A percentile compares a stretch with the other conserved stretches of the same genome.
These are phyloP conservation scores for Labroides dimidiatus DNA, from an alignment of 2,797 vertebrate genomes.

Conservation along the genomic window DNA sequence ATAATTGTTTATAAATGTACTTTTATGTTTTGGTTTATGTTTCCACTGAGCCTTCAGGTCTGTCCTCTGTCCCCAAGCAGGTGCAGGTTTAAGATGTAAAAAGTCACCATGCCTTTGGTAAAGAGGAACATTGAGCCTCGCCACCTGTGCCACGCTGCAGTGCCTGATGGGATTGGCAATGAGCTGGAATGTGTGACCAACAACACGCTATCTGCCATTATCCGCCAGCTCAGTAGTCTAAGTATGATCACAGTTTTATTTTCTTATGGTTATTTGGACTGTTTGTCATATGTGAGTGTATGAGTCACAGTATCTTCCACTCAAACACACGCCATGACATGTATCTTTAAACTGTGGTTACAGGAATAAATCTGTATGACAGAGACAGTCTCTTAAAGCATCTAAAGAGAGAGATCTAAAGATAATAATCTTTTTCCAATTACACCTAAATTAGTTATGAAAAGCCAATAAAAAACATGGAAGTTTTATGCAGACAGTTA, in stretches of 20 bases:
- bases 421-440: too few relatives aligned
- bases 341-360: background rate
- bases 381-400: background rate
- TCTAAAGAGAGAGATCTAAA: background rate
- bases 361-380: background rate
- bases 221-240: slow-evolving; percentile 92
- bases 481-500: too few relatives aligned
- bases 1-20: slow-evolving; percentile 4
- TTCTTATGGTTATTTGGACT: background rate
- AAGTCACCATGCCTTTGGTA: slow-evolving; percentile 87
- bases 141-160: slow-evolving; percentile 86
- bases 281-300: background rate
- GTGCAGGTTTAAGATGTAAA: slow-evolving; percentile 52
- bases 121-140: slow-evolving; percentile 91
- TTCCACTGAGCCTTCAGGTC: slow-evolving; percentile 9
- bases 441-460: too few relatives aligned
- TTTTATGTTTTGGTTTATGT: background rate
- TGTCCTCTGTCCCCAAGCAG: slow-evolving; percentile 37
- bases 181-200: slow-evolving; percentile 95
- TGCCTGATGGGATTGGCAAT: slow-evolving; percentile 88
- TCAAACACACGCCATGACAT: background rate
- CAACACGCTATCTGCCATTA: slow-evolving; percentile 91
- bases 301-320: background rate
- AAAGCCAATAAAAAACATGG: too few relatives aligned
- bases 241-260: slow-evolving; percentile 80